A percentile compares a stretch with the other conserved stretches of the same genome.
These are phyloP conservation scores for Plagodis pulveraria DNA, from an alignment of 2,888 invertebrate species.

Conservation along the genomic window DNA sequence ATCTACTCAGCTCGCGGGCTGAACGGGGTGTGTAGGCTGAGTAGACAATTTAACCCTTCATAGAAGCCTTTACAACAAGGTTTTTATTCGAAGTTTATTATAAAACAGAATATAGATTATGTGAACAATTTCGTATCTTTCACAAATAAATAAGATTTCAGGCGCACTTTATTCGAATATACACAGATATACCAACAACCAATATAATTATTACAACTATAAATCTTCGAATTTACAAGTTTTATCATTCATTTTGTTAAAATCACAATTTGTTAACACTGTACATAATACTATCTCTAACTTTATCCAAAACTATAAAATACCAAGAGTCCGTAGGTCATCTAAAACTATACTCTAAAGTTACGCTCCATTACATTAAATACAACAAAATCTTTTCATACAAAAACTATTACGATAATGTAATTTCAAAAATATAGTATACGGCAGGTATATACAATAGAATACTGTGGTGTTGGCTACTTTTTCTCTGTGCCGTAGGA, in stretches of 20 bases:
- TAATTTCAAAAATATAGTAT: constrained; percentile 39
- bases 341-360: constrained; percentile 37
- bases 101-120: too few species aligned
- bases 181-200: constrained; percentile 26
- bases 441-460: constrained; percentile 34
- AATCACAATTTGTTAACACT: constrained; percentile 41
- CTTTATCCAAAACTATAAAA: constrained; percentile 34
- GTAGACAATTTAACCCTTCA: too few species aligned
- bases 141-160: constrained; percentile 5
- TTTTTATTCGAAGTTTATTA: too few species aligned
- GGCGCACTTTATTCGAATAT: constrained; percentile 17
- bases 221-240: constrained; percentile 12
- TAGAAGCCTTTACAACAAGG: too few species aligned
- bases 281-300: constrained; percentile 38
- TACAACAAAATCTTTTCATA: constrained; percentile 35
- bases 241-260: constrained; percentile 35
- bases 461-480: constrained; percentile 54
- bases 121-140: too few species aligned
- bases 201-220: constrained; percentile 7
- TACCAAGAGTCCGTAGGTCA: constrained; percentile 35
- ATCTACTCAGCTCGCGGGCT: too few species aligned
- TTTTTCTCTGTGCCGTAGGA: constrained; percentile 89
- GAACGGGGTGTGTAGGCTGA: too few species aligned
- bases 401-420: constrained; percentile 38
- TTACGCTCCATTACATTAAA: constrained; percentile 27